Evolutionary conservation across 2,888 invertebrate species (phyloP), one percentile per base, ranked within the genome.

Genomic region (Bugula neritina): DNA sequence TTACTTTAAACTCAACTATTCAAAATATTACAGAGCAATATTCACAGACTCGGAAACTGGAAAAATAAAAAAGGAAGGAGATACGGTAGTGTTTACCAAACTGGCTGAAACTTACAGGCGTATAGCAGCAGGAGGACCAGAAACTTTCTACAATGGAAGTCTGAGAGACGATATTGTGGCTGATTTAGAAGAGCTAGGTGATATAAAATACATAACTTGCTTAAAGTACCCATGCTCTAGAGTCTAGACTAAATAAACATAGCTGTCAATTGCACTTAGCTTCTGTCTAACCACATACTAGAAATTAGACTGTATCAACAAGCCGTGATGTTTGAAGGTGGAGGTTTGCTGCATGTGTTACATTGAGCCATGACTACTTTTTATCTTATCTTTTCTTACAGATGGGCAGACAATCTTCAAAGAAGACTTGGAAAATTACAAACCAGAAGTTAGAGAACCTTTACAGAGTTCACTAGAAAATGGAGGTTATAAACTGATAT

Each of bases 111-210:
- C 81, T 25, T 72, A 83, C 54, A 87, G 88, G 74, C 81, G 85
- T 35, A 89, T 93, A 71, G 89, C 89, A 0, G 81, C 86, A 73
- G 87, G 90, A 13, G 73, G 72, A 2, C 43, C 35, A 1, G 72
- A 75, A 10, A 69, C 69, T 13, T 74, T 75, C 69, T 75, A 75
- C 69, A 73, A 77, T 17, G 83, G 83, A 31, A 75, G 77, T 71
- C 77, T 82, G 74, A 81, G 77, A 2, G 57, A 74, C 1, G 71
- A 72, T 79, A 25, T 83, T 71, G 80, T 79, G 3, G 74, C 74
- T 52, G 83, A 83, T 72, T 79, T 82, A 69, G 74, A 76, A 35
- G 77, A 77, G 52, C 77, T 54, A 35, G 70, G 70, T 70, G 5
- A 43, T n/a, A n/a, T n/a, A n/a, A n/a, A n/a, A n/a, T n/a, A n/a